Percentiles rank a stretch among this genome's conserved stretches.
Conservation (phyloP, 2,113 vertebrate genomes). For the Burhinus bistriatus region DNA sequence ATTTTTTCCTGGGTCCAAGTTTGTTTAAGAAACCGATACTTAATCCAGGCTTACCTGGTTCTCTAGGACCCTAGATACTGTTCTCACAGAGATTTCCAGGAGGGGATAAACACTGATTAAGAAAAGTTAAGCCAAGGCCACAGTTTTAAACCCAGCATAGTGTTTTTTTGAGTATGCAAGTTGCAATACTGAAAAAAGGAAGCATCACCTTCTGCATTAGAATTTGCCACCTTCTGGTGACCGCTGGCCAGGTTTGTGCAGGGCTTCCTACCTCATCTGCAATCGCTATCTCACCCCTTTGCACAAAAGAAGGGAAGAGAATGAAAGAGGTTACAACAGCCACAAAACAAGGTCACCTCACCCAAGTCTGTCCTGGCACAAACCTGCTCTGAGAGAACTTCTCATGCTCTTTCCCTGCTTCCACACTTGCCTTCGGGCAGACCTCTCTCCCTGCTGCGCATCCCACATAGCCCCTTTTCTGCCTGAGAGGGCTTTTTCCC, state of each 20-base stretch:
- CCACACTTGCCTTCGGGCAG: neutral
- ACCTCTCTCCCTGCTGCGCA: fast-evolving
- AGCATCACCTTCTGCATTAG: neutral
- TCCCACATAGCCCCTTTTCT: neutral
- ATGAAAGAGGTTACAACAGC: neutral
- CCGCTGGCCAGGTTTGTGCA: fast-evolving
- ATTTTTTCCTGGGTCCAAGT: neutral
- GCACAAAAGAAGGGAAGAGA: neutral
- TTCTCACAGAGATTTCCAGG: neutral
- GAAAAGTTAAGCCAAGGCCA: neutral
- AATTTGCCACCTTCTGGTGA: neutral
- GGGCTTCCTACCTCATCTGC: neutral
- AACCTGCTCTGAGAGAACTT: neutral
- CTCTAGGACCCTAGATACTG: neutral
- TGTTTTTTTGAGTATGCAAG: neutral
- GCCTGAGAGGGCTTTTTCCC: neutral
- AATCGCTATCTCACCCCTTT: neutral
- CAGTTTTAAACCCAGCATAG: neutral
- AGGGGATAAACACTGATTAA: neutral
- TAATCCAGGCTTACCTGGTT: neutral
- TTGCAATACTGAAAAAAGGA: neutral
- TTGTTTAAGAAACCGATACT: neutral
- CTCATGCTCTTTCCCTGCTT: neutral
- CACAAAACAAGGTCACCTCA: neutral
- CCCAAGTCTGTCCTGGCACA: neutral